Evolutionary conservation across 2,797 vertebrate species (phyloP), one percentile per base, ranked within the genome.

Genomic region (Oceanodroma leucorhoa): DNA sequence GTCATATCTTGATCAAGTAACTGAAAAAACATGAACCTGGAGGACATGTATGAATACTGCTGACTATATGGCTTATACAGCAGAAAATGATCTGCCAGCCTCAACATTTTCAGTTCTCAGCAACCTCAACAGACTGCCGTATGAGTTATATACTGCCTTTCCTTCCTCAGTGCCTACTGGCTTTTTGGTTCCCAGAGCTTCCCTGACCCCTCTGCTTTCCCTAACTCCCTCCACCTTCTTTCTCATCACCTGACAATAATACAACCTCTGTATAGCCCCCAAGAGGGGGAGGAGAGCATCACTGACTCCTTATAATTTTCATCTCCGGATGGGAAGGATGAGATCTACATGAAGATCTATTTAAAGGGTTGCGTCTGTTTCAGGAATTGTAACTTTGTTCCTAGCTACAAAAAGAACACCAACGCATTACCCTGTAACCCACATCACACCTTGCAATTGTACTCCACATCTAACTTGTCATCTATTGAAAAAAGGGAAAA

Each of bases 241-340:
- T 80, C 71, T 87, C 69, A 65, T 9, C 41, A 60, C 50, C 53
- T 84, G 85, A 89, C 77, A 94, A 66, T 64, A 87, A 87, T 66
- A 85, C 62, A 87, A 58, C 2, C 45, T 54, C 77, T 88, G 34
- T 66, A 87, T 19, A 94, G 86, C 32, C 81, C 65, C 64, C 80
- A 87, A 29, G 71, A 95, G n/a, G 34, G 81, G 93, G 91, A 94
- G 85, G 83, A 93, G 86, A 90, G 65, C 78, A 92, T 83, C 83
- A 83, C 81, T 90, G 78, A 83, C 83, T 95, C 88, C 89, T 85
- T 94, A 57, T 94, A 93, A 95, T 95, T 95, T 96, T 95, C 81
- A 77, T 82, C 69, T 94, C 88, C 4, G 5, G 71, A 89, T 95
- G 90, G 87, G 34, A 95, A 93, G 82, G 87, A 94, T 95, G 86